Conservation (phyloP, 2,113 vertebrate species). For the Tetrax tetrax region DNA sequence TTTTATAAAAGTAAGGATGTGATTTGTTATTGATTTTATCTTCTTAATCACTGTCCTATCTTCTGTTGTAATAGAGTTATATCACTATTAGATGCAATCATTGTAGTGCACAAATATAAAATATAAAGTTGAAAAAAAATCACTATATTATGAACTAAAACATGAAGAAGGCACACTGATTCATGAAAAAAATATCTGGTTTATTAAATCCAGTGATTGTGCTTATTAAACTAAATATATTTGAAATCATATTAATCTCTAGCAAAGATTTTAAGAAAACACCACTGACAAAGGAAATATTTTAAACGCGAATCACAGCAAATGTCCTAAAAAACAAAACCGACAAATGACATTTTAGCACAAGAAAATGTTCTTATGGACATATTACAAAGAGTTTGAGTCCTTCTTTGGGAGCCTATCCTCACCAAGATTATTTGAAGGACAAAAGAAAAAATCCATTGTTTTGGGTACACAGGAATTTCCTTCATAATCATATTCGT, state of each 20-base stretch:
- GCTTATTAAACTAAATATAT: not conserved
- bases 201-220: not conserved
- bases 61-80: not conserved
- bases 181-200: not conserved
- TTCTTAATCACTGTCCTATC: not conserved
- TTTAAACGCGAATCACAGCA: not conserved
- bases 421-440: not conserved
- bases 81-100: not conserved
- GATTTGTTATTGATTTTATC: not conserved
- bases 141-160: not conserved
- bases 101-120: not conserved
- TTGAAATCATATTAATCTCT: not conserved
- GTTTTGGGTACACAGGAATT: not conserved
- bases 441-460: accelerated
- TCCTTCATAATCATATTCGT: not conserved
- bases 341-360: not conserved
- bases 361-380: not conserved
- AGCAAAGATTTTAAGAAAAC: not conserved
- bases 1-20: not conserved
- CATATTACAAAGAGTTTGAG: accelerated
- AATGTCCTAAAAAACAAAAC: not conserved
- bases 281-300: not conserved
- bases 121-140: not conserved
- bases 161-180: not conserved
- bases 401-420: accelerated